A percentile compares a stretch with the other conserved stretches of the same genome.
Evolutionary conservation across 2,888 invertebrate species (phyloP).

Genomic region (Cryptocheilus praepositus): DNA sequence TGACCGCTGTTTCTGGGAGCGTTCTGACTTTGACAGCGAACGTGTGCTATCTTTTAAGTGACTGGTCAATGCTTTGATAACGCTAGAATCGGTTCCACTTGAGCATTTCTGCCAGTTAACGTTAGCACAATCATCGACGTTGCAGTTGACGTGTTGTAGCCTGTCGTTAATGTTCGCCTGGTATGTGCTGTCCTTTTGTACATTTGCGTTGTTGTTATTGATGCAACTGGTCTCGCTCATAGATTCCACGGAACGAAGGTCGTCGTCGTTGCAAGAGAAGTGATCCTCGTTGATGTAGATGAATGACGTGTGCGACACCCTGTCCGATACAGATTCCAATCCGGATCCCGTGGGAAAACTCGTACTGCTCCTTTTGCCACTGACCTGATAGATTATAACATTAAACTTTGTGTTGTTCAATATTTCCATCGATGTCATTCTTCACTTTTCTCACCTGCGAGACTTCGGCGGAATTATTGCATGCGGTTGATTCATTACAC

Average conservation of each 20-base stretch:
- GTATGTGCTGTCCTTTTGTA: slow-evolving; percentile 11
- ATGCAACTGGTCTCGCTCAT: too few species aligned
- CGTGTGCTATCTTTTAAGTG: too few species aligned
- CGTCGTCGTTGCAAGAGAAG: slow-evolving; percentile 31
- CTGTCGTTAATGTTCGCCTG: slow-evolving; percentile 35
- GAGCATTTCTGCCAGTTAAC: too few species aligned
- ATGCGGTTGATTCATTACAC: background rate
- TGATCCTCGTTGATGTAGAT: slow-evolving; percentile 51
- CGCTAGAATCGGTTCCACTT: too few species aligned
- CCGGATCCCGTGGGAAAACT: slow-evolving; percentile 44
- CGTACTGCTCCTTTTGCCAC: slow-evolving; percentile 32
- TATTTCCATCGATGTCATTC: slow-evolving; percentile 1
- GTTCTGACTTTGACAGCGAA: too few species aligned
- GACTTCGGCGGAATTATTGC: slow-evolving; percentile 8
- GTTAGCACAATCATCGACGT: too few species aligned
- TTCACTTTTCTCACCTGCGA: slow-evolving; percentile 6
- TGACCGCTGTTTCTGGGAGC: too few species aligned
- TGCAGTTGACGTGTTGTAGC: slow-evolving; percentile 28
- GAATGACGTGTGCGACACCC: slow-evolving; percentile 37
- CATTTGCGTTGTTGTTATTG: background rate
- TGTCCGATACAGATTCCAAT: slow-evolving; percentile 51
- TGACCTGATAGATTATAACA: slow-evolving; percentile 23
- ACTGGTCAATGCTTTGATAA: too few species aligned
- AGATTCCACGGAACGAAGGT: background rate
- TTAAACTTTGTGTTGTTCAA: background rate